Evolutionary conservation across 1,140 invertebrate species (phyloP), one percentile per base, ranked within the genome.

Genomic region (Polyergus mexicanus): DNA sequence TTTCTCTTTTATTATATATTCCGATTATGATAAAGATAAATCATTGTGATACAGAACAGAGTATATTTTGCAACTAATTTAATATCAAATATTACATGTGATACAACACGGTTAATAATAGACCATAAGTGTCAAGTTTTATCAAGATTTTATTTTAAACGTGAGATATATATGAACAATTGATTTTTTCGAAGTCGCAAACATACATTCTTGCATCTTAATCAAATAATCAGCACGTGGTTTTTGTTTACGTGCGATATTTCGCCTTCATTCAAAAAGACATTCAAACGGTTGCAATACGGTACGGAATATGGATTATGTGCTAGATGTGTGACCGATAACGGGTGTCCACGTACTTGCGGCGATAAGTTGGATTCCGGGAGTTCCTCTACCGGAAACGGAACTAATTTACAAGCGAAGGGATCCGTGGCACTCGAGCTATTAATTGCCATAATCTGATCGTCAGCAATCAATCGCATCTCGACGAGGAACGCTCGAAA

Each of bases 371-470:
- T 86, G 89, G 77, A 90, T 90, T 90, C 89, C 86, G 71, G 44
- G 85, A 85, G 89, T 88, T 90, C 86, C 78, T 85, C 32, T 51
- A 8, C 58, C 86, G 89, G 88, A 90, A 90, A 81, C 86, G 88
- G 88, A 90, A 89, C 89, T 90, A 90, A 90, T 90, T 90, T 90
- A 90, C 89, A 89, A 85, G 85, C 88, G 69, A 77, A 56, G 66
- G 54, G 89, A 89, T 89, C 75, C 56, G 47, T 87, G 85, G 74
- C 88, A 77, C 85, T 90, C 58, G 80, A 85, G 83, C 88, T 89
- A 90, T 90, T 90, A 90, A 90, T 90, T 90, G 89, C 76, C 81
- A 90, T 90, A 90, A 90, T 90, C 88, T 90, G 89, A 90, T 90
- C 86, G 83, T 87, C 77, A 86, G 85, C 80, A 75, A 90, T 90